Evolutionary conservation across 2,113 vertebrate species (phyloP), one percentile per base, ranked within the genome.

Genomic region (Chitala chitala): DNA sequence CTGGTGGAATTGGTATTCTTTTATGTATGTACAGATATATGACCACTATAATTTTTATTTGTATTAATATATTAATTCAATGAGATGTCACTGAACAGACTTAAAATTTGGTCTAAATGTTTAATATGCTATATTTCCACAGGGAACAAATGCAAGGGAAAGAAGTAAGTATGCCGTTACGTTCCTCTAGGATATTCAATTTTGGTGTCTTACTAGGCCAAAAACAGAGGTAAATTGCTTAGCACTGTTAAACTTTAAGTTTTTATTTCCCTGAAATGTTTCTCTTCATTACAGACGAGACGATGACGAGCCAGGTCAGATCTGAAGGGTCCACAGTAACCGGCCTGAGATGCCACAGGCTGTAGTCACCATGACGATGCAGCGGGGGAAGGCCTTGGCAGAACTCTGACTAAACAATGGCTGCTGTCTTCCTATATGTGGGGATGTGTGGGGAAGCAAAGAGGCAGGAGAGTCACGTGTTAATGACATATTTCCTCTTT

Each of bases 241-340:
- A n/a, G n/a, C n/a, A n/a, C n/a, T n/a, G n/a, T n/a, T n/a, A n/a
- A n/a, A n/a, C n/a, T n/a, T n/a, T n/a, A n/a, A n/a, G 15, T 50
- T 69, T 51, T n/a, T 10, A 5, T n/a, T 7, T 3, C 17, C 46
- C 48, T 38, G 12, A 9, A 66, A n/a, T 46, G 9, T 38, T 38
- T 24, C 29, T 77, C 7, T 72, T 46, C 69, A 50, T 59, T 76
- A 31, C 65, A 90, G 88, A 78, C 87, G 86, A 83, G 44, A 0
- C 3, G 80, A 82, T 2, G 85, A 88, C 9, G 79, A 85, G 56
- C 77, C 40, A 76, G 84, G 84, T 86, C 86, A 87, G 80, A 86
- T 90, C 79, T 92, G 78, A 90, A 29, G 71, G 61, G 3, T 48
- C 61, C 51, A 10, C 3, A 22, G 46, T 42, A 75, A 20, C 40